These are phyloP conservation scores for Apotomis betuletana DNA, from an alignment of 2,888 invertebrate species.

Conservation along the genomic window DNA sequence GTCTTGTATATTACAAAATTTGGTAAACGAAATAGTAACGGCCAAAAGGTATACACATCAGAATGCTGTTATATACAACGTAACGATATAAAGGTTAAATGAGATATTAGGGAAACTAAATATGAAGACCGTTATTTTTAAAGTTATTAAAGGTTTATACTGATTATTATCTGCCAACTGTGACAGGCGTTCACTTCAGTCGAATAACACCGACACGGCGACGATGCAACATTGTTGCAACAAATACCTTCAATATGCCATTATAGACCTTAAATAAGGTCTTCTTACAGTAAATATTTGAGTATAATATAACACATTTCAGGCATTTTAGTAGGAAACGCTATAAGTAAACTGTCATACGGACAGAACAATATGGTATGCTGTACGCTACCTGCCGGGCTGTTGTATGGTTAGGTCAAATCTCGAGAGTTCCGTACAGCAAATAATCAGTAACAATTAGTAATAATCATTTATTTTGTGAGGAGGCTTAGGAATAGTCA, in stretches of 20 bases:
- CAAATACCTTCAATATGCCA: neutral
- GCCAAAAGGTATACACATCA: no score
- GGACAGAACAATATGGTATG: neutral
- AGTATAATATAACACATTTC: neutral
- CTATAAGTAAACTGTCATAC: neutral
- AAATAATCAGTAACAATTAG: no score
- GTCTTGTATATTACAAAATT: no score
- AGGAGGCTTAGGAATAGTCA: no score
- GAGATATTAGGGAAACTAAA: no score
- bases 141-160: neutral
- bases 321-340: neutral
- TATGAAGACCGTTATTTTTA: neutral
- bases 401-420: no score
- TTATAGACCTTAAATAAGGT: neutral
- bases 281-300: neutral
- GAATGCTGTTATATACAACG: no score
- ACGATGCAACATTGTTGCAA: constrained; percentile 33
- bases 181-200: constrained; percentile 7
- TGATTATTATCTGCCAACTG: constrained; percentile 22
- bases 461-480: no score
- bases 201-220: constrained; percentile 1
- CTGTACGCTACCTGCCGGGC: constrained; percentile 2
- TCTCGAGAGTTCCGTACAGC: constrained; percentile 18
- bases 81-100: no score
- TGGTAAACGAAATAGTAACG: no score